These are phyloP conservation scores for Nannoperca obscura DNA, from an alignment of 2,797 vertebrate genomes.

Conservation along the genomic window DNA sequence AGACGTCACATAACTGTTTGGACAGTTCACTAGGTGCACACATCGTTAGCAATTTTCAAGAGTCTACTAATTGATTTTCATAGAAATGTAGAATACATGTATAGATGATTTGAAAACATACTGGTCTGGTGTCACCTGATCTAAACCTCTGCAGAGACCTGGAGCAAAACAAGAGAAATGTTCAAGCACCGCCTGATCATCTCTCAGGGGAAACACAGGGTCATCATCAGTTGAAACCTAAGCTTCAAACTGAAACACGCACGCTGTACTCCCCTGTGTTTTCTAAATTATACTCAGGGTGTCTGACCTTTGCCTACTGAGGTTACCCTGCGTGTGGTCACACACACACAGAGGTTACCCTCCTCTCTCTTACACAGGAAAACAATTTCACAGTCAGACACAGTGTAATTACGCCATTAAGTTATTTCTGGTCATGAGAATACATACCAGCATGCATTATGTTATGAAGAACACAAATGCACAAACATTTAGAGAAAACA, in stretches of 20 bases:
- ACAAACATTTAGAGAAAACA: conserved; percentile 10
- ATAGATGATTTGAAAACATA: too few relatives aligned
- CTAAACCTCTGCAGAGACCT: neutral
- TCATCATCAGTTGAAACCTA: conserved; percentile 30
- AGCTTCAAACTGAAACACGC: conserved; percentile 29
- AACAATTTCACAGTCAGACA: conserved; percentile 17
- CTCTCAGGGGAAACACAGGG: neutral
- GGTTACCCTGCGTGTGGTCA: too few relatives aligned
- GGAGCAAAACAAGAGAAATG: neutral
- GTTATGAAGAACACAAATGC: neutral
- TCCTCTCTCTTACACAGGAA: conserved; percentile 13
- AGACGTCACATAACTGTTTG: too few relatives aligned
- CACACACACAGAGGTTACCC: conserved; percentile 12
- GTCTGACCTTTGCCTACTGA: conserved; percentile 30
- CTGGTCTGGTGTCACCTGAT: neutral
- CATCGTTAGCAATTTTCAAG: neutral
- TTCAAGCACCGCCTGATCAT: neutral
- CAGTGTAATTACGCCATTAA: conserved; percentile 5
- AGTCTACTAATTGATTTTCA: neutral
- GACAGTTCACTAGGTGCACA: neutral
- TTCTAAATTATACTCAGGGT: conserved; percentile 35
- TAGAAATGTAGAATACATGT: neutral
- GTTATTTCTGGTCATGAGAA: neutral
- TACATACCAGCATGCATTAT: neutral
- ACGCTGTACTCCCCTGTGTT: conserved; percentile 27